Evolutionary conservation across 2,797 vertebrate species (phyloP), one percentile per base, ranked within the genome.

Genomic region (Meriones psammophilus): DNA sequence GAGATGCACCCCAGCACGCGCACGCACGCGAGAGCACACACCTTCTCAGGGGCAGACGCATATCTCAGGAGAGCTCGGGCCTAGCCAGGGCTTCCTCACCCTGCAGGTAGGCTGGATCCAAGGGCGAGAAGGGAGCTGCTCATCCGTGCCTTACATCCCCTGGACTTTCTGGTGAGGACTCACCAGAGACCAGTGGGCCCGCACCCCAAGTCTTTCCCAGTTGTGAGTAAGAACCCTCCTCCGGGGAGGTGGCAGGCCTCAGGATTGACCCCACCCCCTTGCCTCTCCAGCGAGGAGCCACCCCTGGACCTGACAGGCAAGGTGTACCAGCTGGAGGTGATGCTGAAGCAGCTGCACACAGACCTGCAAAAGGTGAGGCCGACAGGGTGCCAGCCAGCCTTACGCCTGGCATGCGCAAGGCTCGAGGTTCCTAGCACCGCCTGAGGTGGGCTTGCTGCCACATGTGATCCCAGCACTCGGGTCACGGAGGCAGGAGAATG

Each of bases 301-400:
- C 96, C 98, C 17, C 97, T 98, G 50, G 99, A 99, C 36, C 97
- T 99, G 97, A 98, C 99, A 0, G 99, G 99, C 77, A 99, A 99
- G 24, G 99, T 99, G 36, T 98, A 98, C 97, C 99, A 99, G 92
- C 98, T 99, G 97, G 99, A 99, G 84, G 99, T 99, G 91, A 99
- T 99, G 99, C 91, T 99, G 62, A 99, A 99, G 60, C 99, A 99
- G 96, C 99, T 99, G 7, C 99, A 99, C 98, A 99, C 79, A 0
- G 99, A 99, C 97, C 98, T 99, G 94, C 99, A 99, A 97, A 88
- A 88, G 86, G 86, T 88, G 71, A 88, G 86, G 18, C 56, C 13
- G 7, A 6, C 33, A 17, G 56, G 56, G 56, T 12, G 56, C 56
- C 36, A n/a, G 18, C 42, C 66, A 0, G 0, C n/a, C 5, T 14